These are phyloP conservation scores for Caenorhabditis macrosperma DNA, from an alignment of 2,888 invertebrate genomes.

Conservation along the genomic window DNA sequence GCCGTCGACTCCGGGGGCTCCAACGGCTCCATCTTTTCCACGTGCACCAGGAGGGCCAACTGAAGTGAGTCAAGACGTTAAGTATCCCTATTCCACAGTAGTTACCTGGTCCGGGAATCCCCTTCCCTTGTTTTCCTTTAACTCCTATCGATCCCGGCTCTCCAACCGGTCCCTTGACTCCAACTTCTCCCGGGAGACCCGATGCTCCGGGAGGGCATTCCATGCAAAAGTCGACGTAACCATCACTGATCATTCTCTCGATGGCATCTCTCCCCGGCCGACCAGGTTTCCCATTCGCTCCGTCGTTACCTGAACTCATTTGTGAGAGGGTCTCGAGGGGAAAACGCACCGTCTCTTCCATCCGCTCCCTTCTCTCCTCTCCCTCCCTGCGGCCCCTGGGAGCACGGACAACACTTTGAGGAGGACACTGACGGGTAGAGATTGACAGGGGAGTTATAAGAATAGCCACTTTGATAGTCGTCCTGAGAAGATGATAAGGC, in stretches of 20 bases:
- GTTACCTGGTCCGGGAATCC: conserved; percentile 28
- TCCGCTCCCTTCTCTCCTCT: conserved; percentile 25
- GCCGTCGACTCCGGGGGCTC: conserved; percentile 14
- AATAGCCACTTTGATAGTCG: conserved; percentile 45
- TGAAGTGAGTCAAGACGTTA: background rate
- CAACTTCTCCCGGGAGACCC: conserved; percentile 23
- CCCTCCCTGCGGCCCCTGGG: conserved; percentile 18
- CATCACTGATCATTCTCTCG: conserved; percentile 47
- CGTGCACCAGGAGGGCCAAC: conserved; percentile 34
- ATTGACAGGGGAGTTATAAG: conserved; percentile 17
- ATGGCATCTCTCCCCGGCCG: conserved; percentile 28
- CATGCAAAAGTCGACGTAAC: conserved; percentile 46
- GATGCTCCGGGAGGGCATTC: conserved; percentile 38
- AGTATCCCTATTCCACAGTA: background rate
- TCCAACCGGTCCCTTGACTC: conserved; percentile 20
- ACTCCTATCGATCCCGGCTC: background rate
- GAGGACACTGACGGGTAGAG: background rate
- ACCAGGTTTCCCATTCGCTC: conserved; percentile 12
- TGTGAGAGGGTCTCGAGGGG: background rate
- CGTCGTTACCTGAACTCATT: conserved; percentile 18
- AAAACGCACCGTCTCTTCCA: conserved; percentile 32
- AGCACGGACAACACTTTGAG: conserved; percentile 36
- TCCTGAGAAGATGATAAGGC: conserved; percentile 24
- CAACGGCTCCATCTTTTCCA: conserved; percentile 18
- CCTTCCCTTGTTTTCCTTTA: conserved; percentile 7